Evolutionary conservation across 2,888 invertebrate genomes (phyloP).

Genomic region (Dorcus hopei): DNA sequence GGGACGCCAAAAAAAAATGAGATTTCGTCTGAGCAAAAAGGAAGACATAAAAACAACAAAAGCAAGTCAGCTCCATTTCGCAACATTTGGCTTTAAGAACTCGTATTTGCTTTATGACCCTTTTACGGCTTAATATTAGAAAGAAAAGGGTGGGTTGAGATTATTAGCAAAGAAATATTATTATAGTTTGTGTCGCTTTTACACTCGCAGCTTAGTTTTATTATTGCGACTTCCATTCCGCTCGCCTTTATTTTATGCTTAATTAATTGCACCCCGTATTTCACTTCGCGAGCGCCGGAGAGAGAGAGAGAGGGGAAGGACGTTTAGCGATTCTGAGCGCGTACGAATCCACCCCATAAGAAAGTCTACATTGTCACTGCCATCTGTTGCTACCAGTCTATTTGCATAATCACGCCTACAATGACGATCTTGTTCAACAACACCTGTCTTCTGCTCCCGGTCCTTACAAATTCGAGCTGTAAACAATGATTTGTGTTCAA

Average conservation of each 20-base stretch:
- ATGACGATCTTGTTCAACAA: slow-evolving; percentile 18
- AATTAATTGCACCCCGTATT: slow-evolving; percentile 14
- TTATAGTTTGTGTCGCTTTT: slow-evolving; percentile 20
- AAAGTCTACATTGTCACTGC: slow-evolving; percentile 20
- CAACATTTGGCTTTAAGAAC: slow-evolving; percentile 39
- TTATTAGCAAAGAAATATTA: slow-evolving; percentile 31
- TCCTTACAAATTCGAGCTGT: neutral
- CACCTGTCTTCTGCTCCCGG: slow-evolving; percentile 13
- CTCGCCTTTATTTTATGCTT: slow-evolving; percentile 13
- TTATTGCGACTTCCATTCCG: slow-evolving; percentile 8
- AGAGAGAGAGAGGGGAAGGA: slow-evolving; percentile 1
- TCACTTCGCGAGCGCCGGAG: neutral
- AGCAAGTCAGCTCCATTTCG: slow-evolving; percentile 23
- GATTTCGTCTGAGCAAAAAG: slow-evolving; percentile 20
- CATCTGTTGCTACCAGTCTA: slow-evolving; percentile 25
- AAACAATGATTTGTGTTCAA: neutral
- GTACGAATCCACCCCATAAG: slow-evolving; percentile 17
- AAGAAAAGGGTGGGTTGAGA: slow-evolving; percentile 20
- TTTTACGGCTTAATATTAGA: slow-evolving; percentile 38
- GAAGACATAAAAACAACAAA: slow-evolving; percentile 23
- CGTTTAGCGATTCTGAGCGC: slow-evolving; percentile 16
- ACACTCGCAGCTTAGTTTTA: slow-evolving; percentile 14
- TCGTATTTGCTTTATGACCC: slow-evolving; percentile 38
- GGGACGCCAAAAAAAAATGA: slow-evolving; percentile 9
- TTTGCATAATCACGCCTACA: slow-evolving; percentile 27